Conservation (phyloP, 2,797 vertebrate species). For the Alectoris magna region DNA sequence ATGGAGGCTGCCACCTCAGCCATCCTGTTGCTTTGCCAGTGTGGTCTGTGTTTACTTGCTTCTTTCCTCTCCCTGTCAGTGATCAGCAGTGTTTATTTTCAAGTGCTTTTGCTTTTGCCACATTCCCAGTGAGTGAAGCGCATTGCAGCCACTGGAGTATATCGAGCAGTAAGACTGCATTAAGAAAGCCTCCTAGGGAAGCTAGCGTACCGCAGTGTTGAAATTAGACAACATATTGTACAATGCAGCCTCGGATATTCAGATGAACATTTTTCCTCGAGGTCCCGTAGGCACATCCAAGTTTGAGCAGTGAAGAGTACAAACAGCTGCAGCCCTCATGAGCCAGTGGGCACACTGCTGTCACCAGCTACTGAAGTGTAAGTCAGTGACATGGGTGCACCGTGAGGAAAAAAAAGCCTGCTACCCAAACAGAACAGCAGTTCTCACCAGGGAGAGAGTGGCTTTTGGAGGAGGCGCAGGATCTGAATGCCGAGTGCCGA, state of each 20-base stretch:
- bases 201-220: not conserved
- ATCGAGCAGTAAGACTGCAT: not conserved
- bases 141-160: not conserved
- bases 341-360: conserved; percentile 28
- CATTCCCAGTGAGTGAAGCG: not conserved
- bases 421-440: conserved; percentile 21
- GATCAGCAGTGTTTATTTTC: not conserved
- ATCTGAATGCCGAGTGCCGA: not conserved
- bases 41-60: not conserved
- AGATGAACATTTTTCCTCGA: conserved; percentile 17
- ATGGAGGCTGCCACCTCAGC: not conserved
- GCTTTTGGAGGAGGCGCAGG: not conserved
- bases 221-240: conserved; percentile 64
- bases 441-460: conserved; percentile 1
- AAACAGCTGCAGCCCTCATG: conserved; percentile 40
- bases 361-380: conserved; percentile 42
- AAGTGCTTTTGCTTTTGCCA: not conserved
- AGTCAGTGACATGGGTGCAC: not conserved
- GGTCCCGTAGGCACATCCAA: not conserved
- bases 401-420: conserved; percentile 45
- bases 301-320: not conserved
- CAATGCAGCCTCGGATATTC: conserved; percentile 29
- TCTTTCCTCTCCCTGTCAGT: accelerated
- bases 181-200: conserved; percentile 47
- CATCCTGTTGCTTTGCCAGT: not conserved